Conservation (phyloP, 2,888 invertebrate species). For the Drosophila falleni region DNA sequence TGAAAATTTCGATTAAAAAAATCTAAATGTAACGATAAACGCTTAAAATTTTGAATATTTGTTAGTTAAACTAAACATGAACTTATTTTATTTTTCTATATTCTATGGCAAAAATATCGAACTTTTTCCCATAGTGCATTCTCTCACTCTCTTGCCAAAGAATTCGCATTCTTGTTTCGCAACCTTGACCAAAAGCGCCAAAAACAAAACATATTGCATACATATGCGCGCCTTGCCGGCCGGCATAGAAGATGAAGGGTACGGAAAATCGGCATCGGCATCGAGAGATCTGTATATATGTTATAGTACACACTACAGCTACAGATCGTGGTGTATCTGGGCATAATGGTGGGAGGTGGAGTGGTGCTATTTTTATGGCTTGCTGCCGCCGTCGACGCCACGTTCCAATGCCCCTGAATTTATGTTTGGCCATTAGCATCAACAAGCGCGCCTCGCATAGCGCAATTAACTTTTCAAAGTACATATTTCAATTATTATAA, state of each 20-base stretch:
- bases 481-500: slow-evolving; percentile 78
- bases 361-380: slow-evolving; percentile 40
- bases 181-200: slow-evolving; percentile 55
- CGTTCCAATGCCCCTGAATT: slow-evolving; percentile 54
- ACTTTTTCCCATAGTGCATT: too few relatives aligned
- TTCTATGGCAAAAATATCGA: too few relatives aligned
- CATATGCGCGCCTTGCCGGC: slow-evolving; percentile 78
- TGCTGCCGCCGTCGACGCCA: slow-evolving; percentile 23
- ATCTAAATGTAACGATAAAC: too few relatives aligned
- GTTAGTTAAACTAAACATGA: too few relatives aligned
- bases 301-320: slow-evolving; percentile 15
- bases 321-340: slow-evolving; percentile 34
- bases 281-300: not conserved
- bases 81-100: too few relatives aligned
- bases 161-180: slow-evolving; percentile 10
- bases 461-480: slow-evolving; percentile 74
- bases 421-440: slow-evolving; percentile 74
- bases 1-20: too few relatives aligned
- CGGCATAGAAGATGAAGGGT: slow-evolving; percentile 52
- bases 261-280: slow-evolving; percentile 1
- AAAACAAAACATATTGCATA: slow-evolving; percentile 75
- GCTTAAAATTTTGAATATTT: too few relatives aligned
- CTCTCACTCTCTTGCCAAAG: not conserved
- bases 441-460: slow-evolving; percentile 67
- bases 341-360: too few relatives aligned